These are phyloP conservation scores for Ormyrus thymus DNA, from an alignment of 2,888 invertebrate species.

Conservation along the genomic window DNA sequence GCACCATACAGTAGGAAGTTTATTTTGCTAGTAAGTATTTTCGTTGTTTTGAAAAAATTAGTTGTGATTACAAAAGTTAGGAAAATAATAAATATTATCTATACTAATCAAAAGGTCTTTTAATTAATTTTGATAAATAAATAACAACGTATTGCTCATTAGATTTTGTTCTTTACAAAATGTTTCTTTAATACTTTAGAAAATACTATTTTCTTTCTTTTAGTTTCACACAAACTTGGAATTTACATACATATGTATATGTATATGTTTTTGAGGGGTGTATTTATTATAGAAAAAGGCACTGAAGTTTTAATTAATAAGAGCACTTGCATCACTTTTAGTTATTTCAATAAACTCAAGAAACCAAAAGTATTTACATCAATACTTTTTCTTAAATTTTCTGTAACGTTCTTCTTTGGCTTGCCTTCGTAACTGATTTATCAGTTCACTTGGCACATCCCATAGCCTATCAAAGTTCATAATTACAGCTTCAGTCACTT, in stretches of 20 bases:
- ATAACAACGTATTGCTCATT: background rate
- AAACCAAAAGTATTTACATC: slow-evolving; percentile 46
- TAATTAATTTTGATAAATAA: slow-evolving; percentile 12
- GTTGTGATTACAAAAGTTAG: slow-evolving; percentile 24
- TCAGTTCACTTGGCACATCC: slow-evolving; percentile 84
- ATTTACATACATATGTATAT: background rate
- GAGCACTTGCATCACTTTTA: slow-evolving; percentile 28
- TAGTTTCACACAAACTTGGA: background rate
- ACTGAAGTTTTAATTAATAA: slow-evolving; percentile 24
- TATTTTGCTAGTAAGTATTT: slow-evolving; percentile 13
- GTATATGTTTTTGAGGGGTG: background rate
- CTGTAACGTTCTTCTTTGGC: slow-evolving; percentile 75
- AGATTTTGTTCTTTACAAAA: slow-evolving; percentile 29
- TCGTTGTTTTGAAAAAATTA: slow-evolving; percentile 38
- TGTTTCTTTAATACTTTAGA: slow-evolving; percentile 8
- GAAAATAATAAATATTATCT: slow-evolving; percentile 33
- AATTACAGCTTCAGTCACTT: slow-evolving; percentile 89
- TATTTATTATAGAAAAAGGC: slow-evolving; percentile 19
- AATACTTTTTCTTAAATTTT: slow-evolving; percentile 72
- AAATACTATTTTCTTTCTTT: background rate
- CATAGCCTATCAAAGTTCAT: slow-evolving; percentile 86
- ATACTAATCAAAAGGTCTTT: slow-evolving; percentile 17
- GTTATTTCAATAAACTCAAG: background rate
- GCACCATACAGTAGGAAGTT: slow-evolving; percentile 38
- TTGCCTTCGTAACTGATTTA: slow-evolving; percentile 79